Base-by-base conservation (phyloP, 2,113 vertebrate genomes). In the Tapirus terrestris region DNA sequence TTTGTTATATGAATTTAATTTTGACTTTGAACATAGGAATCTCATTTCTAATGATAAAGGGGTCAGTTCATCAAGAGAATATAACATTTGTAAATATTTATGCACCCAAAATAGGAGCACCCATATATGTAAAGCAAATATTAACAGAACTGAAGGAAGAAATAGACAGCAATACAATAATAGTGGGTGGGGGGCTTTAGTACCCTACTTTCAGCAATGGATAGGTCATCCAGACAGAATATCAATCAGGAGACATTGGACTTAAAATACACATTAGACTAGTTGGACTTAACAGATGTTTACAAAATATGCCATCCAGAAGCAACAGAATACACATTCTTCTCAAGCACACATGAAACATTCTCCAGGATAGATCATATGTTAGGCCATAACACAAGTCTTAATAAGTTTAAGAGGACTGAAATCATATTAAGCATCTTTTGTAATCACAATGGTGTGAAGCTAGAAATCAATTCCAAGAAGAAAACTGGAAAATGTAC, bases 11-110 rank as follows among this genome's bases (percentile, higher is more conserved):
- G 58, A 88, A 58, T 33, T 67, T 89, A 77, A 23, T 86, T 29
- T 79, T 82, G 53, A 51, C 16, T 85, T 88, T 68, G 73, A 65
- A 36, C 29, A 51, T 45, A 89, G 48, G 36, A 79, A 58, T 76
- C 63, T 92, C 33, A 60, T 53, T 68, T 93, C n/a, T 89, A 31
- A n/a, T 36, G 43, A 72, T 96, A 87, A 81, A 87, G 9, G 65
- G 29, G 17, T 73, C 9, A 1, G 36, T 73, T 87, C 29, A 81
- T n/a, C 72, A 92, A 73, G 76, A 63, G 27, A 16, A 23, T 65
- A 72, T 43, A 91, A 63, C 10, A 58, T 92, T 91, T 72, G 2
- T 91, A 86, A 95, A 86, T 95, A 60, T 79, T 94, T 73, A 33
- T 61, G 21, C 4, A 53, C 56, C 3, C 39, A 29, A 63, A 51